phyloP scores from a whole-genome alignment of 2,113 vertebrate species.

The Aldabrachelys gigantea region DNA sequence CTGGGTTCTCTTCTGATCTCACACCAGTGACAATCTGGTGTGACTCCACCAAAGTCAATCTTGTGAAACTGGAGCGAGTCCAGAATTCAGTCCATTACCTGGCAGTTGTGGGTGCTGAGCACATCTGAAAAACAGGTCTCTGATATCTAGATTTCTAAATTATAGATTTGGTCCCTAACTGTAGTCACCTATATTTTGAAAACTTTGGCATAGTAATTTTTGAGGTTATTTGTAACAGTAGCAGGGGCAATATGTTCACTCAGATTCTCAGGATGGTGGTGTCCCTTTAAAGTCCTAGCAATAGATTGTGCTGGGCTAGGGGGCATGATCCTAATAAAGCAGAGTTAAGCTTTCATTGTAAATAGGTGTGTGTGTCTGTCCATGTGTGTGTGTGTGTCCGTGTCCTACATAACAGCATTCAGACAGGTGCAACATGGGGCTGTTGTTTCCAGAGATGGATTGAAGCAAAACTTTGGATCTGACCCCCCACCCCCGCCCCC shows the following conservation, averaged over 20 bases:
- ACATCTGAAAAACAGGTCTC: background rate
- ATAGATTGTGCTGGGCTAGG: too few species aligned
- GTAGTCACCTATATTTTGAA: background rate
- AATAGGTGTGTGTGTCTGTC: too few species aligned
- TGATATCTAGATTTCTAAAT: background rate
- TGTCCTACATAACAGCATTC: background rate
- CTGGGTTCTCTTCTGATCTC: too few species aligned
- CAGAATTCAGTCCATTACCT: background rate
- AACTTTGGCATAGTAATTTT: background rate
- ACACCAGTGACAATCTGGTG: background rate
- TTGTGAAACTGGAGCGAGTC: background rate
- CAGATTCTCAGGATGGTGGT: too few species aligned
- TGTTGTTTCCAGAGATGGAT: background rate
- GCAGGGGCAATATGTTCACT: too few species aligned
- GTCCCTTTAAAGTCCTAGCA: too few species aligned
- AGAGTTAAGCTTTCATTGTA: background rate
- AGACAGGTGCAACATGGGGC: background rate
- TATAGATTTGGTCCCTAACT: background rate
- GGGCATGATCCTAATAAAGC: background rate
- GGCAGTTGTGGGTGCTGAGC: background rate
- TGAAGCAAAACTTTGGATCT: background rate
- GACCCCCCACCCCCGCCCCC: too few species aligned
- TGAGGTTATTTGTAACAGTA: background rate
- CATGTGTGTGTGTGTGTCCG: too few species aligned
- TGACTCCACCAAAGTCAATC: background rate